Percentiles rank a stretch among this genome's conserved stretches.
These are phyloP conservation scores for Ochropleura leucogaster DNA, from an alignment of 2,888 invertebrate species.

Conservation along the genomic window DNA sequence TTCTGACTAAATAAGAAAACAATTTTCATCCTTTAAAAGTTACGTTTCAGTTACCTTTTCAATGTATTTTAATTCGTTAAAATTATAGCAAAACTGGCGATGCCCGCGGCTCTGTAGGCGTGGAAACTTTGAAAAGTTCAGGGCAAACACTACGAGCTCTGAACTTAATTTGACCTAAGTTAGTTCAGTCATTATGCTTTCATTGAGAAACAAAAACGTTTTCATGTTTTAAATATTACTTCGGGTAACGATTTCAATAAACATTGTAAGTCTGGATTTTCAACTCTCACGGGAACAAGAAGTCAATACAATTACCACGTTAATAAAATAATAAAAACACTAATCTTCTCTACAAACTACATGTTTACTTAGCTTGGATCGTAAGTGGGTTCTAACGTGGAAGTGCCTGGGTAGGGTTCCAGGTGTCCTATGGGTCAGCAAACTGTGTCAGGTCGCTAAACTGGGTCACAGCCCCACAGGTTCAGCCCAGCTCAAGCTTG, in stretches of 20 bases:
- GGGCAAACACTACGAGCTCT: constrained; percentile 17
- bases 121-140: constrained; percentile 30
- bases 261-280: neutral
- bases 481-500: constrained; percentile 41
- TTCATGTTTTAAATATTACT: neutral
- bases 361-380: constrained; percentile 24
- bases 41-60: neutral
- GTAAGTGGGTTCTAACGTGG: constrained; percentile 52
- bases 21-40: neutral
- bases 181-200: neutral
- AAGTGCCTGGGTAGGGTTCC: constrained; percentile 52
- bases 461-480: constrained; percentile 67
- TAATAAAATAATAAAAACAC: constrained; percentile 16
- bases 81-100: constrained; percentile 10
- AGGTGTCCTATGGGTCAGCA: constrained; percentile 66
- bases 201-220: neutral
- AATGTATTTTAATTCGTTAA: neutral
- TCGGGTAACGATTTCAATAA: neutral
- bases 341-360: constrained; percentile 15
- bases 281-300: neutral
- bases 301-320: constrained; percentile 10
- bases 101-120: neutral
- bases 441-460: constrained; percentile 73
- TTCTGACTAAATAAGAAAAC: neutral
- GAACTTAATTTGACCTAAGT: constrained; percentile 9